Base-by-base conservation (phyloP, 2,113 vertebrate species). In the Platysternon megacephalum region DNA sequence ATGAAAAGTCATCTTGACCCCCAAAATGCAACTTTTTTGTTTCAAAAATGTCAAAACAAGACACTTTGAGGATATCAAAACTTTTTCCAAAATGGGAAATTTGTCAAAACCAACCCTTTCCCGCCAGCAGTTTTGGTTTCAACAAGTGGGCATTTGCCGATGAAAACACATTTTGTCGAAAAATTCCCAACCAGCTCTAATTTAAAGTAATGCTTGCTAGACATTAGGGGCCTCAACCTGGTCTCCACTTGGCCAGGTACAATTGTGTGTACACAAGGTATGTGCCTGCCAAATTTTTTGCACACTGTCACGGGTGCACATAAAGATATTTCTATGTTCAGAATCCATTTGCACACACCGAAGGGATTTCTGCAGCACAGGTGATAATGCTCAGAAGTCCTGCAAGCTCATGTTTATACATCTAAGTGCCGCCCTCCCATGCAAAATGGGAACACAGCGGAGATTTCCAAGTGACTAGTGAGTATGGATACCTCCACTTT, bases 101-200 rank as follows among this genome's bases (percentile, higher is more conserved):
- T 32, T 79, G 14, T 14, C 10, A 55, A 11, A 9, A 26, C 7
- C 17, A 26, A 4, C 58, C 56, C 26, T 11, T 39, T 46, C 22
- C 21, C 2, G 2, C 0, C 0, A 26, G 28, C 4, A 39, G 44
- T 7, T 22, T 14, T 46, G 11, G 2, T 14, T 13, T 9, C 28
- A 16, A 28, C 7, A 84, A 35, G 78, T 39, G 2, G 2, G 51
- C n/a, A 28, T 82, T 53, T 79, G 17, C 39, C 46, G 42, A 78
- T 29, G 24, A 21, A 68, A 68, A 39, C 10, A 22, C 2, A 13
- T 46, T 78, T 28, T 78, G 42, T 46, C 3, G 1, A 78, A 44
- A 78, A 78, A 28, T 78, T 46, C 11, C 24, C 42, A 46, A 46
- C 24, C 74, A 46, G 42, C 22, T 78, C 5, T 29, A 46, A 44